These are phyloP conservation scores for Anoplius nigerrimus DNA, from an alignment of 2,888 invertebrate species.

Conservation along the genomic window DNA sequence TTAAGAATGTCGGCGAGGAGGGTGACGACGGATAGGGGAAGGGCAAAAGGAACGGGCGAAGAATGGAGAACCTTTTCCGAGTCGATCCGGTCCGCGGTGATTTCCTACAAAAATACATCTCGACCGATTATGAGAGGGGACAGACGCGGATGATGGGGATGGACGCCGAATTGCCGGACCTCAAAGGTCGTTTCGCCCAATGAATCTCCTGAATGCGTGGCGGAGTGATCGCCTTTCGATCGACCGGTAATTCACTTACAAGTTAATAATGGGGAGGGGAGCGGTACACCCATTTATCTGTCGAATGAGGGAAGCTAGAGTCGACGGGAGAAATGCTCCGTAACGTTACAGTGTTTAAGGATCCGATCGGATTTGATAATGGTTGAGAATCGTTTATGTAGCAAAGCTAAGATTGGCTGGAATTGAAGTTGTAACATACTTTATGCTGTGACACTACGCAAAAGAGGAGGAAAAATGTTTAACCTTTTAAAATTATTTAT, in stretches of 20 bases:
- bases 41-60: too few relatives aligned
- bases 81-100: slow-evolving; percentile 21
- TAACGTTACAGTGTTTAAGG: slow-evolving; percentile 25
- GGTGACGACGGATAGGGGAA: too few relatives aligned
- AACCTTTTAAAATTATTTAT: too few relatives aligned
- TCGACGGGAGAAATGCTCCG: slow-evolving; percentile 41
- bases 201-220: slow-evolving; percentile 61
- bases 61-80: too few relatives aligned
- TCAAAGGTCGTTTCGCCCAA: slow-evolving; percentile 67
- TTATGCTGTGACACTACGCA: too few relatives aligned
- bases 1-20: background rate
- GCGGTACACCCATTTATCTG: slow-evolving; percentile 67
- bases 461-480: too few relatives aligned
- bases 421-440: too few relatives aligned
- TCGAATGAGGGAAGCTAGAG: slow-evolving; percentile 42
- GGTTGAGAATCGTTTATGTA: too few relatives aligned
- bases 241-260: slow-evolving; percentile 74
- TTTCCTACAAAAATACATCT: slow-evolving; percentile 49
- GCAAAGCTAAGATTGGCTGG: too few relatives aligned
- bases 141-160: slow-evolving; percentile 40
- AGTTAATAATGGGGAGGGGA: slow-evolving; percentile 72
- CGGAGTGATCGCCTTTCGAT: slow-evolving; percentile 70
- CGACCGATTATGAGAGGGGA: slow-evolving; percentile 47
- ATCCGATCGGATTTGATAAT: slow-evolving; percentile 13
- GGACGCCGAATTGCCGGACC: slow-evolving; percentile 60